These are phyloP conservation scores for Nylanderia fulva DNA, from an alignment of 1,140 invertebrate species.

Conservation along the genomic window DNA sequence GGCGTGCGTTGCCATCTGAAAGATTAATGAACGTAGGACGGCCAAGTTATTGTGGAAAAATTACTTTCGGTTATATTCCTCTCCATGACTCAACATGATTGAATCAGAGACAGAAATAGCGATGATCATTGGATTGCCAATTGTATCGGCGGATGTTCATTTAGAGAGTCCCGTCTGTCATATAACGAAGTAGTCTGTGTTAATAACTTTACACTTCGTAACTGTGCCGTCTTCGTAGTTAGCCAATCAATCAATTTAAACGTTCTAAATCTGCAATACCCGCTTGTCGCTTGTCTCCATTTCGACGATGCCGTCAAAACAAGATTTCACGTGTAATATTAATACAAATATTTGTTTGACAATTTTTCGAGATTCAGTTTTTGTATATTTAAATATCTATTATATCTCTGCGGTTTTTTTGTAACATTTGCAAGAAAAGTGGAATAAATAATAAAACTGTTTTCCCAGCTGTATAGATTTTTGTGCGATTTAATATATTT, in stretches of 20 bases:
- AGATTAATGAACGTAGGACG: slow-evolving; percentile 61
- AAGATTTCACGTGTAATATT: neutral
- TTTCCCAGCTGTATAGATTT: neutral
- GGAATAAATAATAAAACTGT: neutral
- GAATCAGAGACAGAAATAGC: slow-evolving; percentile 75
- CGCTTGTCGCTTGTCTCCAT: neutral
- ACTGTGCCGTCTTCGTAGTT: slow-evolving; percentile 57
- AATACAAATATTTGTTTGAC: neutral
- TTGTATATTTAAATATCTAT: neutral
- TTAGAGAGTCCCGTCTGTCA: slow-evolving; percentile 50
- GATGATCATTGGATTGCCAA: slow-evolving; percentile 69
- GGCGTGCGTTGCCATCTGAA: slow-evolving; percentile 11
- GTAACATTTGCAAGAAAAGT: no score
- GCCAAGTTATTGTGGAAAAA: slow-evolving; percentile 42
- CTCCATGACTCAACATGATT: slow-evolving; percentile 51
- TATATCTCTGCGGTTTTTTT: neutral
- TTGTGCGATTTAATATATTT: slow-evolving; percentile 10
- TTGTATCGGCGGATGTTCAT: slow-evolving; percentile 73
- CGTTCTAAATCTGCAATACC: neutral
- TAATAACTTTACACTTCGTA: slow-evolving; percentile 69
- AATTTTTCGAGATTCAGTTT: neutral
- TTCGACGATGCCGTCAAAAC: neutral
- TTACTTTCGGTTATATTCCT: slow-evolving; percentile 55
- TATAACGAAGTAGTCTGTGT: slow-evolving; percentile 61
- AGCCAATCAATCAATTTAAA: slow-evolving; percentile 46